Evolutionary conservation across 1,140 invertebrate genomes (phyloP), one percentile per base, ranked within the genome.

Genomic region (Helicoverpa zea): DNA sequence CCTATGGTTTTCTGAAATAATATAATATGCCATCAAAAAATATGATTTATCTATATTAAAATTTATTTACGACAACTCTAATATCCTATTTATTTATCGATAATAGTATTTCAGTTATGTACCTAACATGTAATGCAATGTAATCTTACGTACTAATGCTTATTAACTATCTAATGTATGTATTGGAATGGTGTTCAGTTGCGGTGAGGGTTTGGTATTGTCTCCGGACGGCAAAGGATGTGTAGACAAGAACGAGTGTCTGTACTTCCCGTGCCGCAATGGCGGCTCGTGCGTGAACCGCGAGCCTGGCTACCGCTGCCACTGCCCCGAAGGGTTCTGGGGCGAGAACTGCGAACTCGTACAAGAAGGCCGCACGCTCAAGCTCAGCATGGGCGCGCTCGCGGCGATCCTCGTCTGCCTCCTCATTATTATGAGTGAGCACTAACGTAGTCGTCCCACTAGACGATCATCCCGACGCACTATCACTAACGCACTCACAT

Each of bases 351-450:
- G 99, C 95, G 98, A 99, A 92, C 96, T 98, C 70, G 97, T 98
- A 54, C 98, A 98, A 91, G 98, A 99, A 92, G 98, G 98, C 81
- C 98, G 98, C 95, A 98, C 98, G 64, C 96, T 99, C 79, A 98
- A 98, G 92, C 96, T 99, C 75, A 98, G 98, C 95, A 98, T 98
- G 98, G 98, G 98, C 77, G 98, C 98, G 63, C 95, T 99, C 82
- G 98, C 98, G 61, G 98, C 98, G 82, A 99, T 99, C 90, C 96
- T 99, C 90, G 98, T 99, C 93, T 99, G 98, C 95, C 97, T 99
- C 82, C 96, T 99, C 90, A 98, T 98, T 92, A 99, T 99, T 93
- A 97, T 99, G 91, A 98, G 98, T 99, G 97, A 98, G 97, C 95
- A 95, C 89, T 84, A 87, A 79, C 79, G 79, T 89, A 88, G 88